Evolutionary conservation across 2,797 vertebrate genomes (phyloP).

Genomic region (Arctocebus calabarensis): DNA sequence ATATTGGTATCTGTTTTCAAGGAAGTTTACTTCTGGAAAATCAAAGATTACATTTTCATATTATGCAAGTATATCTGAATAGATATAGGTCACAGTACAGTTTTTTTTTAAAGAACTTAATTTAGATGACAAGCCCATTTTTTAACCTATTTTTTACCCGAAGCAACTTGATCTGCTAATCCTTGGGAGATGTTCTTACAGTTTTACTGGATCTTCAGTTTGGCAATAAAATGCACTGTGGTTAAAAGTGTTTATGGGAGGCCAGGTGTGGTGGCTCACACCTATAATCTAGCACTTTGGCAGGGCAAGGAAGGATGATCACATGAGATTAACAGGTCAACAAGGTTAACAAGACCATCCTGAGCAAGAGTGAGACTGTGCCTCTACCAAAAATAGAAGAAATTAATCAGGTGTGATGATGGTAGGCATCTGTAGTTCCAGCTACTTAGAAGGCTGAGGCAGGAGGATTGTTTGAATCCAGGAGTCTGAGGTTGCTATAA

Average conservation of each 20-base stretch:
- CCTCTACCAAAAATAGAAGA: no score
- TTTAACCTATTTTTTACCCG: not conserved
- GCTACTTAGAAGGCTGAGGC: no score
- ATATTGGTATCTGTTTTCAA: not conserved
- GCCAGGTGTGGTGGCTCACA: no score
- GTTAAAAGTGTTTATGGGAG: not conserved
- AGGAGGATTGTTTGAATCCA: no score
- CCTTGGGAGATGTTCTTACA: not conserved
- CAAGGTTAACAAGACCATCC: no score
- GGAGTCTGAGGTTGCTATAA: no score
- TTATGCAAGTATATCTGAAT: not conserved
- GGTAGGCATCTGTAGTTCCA: no score
- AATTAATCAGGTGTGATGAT: no score
- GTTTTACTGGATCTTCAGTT: not conserved
- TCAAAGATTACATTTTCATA: slow-evolving; percentile 8
- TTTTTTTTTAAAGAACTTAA: not conserved
- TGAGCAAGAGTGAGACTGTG: no score
- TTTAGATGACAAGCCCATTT: slow-evolving; percentile 20
- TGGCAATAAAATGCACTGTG: not conserved
- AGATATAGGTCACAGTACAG: not conserved
- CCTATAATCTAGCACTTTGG: no score
- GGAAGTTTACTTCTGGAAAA: slow-evolving; percentile 32
- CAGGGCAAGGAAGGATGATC: no score
- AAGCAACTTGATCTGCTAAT: not conserved
- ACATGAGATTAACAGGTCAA: no score